Percentiles rank a stretch among this genome's conserved stretches.
Conservation (phyloP, 2,888 invertebrate genomes). For the Pycnomerus fuliginosus region DNA sequence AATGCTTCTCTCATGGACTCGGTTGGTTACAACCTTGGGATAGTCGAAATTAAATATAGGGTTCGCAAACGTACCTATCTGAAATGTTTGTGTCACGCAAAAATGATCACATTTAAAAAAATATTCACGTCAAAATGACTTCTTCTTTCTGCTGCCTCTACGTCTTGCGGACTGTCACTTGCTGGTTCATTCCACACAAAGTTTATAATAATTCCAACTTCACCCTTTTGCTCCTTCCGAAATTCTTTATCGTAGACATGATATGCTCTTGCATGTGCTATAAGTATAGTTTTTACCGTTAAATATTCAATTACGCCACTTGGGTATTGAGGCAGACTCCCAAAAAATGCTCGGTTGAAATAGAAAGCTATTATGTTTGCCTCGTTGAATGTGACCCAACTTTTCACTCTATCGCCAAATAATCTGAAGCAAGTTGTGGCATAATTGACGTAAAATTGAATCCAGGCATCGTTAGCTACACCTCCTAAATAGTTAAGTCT, state of each 20-base stretch:
- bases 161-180: too few relatives aligned
- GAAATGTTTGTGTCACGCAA: too few relatives aligned
- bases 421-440: conserved; percentile 51
- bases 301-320: conserved; percentile 57
- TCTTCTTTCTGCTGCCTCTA: too few relatives aligned
- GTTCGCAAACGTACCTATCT: neutral
- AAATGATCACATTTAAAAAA: conserved; percentile 42
- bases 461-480: conserved; percentile 60
- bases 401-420: conserved; percentile 44
- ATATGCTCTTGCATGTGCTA: too few relatives aligned
- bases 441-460: conserved; percentile 58
- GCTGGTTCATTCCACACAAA: too few relatives aligned
- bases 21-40: neutral
- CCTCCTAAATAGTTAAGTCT: conserved; percentile 56
- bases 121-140: too few relatives aligned
- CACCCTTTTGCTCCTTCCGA: too few relatives aligned
- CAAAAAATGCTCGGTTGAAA: conserved; percentile 8
- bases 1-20: neutral
- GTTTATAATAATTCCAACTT: too few relatives aligned
- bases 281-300: too few relatives aligned
- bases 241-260: too few relatives aligned
- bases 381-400: conserved; percentile 59
- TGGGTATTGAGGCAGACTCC: conserved; percentile 52
- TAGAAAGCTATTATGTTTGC: conserved; percentile 41
- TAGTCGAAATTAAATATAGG: neutral